phyloP scores from a whole-genome alignment of 1,140 invertebrate species.

The Penaeus chinensis region DNA sequence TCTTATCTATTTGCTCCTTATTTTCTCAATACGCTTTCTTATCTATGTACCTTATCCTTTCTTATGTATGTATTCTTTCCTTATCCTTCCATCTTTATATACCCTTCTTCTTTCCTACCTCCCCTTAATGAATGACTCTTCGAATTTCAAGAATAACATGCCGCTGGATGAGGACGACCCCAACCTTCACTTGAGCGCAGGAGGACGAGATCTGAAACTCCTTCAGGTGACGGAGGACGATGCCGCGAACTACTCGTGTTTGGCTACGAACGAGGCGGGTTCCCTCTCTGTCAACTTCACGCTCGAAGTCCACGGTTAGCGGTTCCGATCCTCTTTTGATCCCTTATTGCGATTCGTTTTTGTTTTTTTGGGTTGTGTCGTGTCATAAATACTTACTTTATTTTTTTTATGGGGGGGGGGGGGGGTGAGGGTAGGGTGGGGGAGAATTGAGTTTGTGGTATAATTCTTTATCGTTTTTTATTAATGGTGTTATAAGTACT shows the following conservation, averaged over 20 bases:
- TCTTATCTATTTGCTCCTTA: background rate
- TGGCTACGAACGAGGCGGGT: slow-evolving; percentile 72
- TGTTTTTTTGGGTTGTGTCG: background rate
- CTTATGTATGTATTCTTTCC: background rate
- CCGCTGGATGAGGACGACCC: too few species aligned
- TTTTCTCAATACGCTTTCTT: background rate
- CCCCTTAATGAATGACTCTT: too few species aligned
- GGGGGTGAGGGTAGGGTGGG: too few species aligned
- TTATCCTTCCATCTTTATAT: background rate
- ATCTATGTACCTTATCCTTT: background rate
- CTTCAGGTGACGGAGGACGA: slow-evolving; percentile 66
- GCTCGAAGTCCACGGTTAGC: slow-evolving; percentile 34
- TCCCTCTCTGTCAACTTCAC: slow-evolving; percentile 15
- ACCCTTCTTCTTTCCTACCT: too few species aligned
- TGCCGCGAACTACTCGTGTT: slow-evolving; percentile 70
- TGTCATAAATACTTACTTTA: too few species aligned
- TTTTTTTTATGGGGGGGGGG: too few species aligned
- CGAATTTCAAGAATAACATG: too few species aligned
- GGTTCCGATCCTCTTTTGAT: background rate
- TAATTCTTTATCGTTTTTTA: too few species aligned
- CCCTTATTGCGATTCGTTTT: background rate
- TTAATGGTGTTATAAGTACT: too few species aligned
- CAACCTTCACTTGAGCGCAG: too few species aligned
- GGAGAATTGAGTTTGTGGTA: too few species aligned
- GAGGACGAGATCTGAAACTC: slow-evolving; percentile 49